Evolutionary conservation across 2,888 invertebrate genomes (phyloP).

Genomic region (Tethea ocularis): DNA sequence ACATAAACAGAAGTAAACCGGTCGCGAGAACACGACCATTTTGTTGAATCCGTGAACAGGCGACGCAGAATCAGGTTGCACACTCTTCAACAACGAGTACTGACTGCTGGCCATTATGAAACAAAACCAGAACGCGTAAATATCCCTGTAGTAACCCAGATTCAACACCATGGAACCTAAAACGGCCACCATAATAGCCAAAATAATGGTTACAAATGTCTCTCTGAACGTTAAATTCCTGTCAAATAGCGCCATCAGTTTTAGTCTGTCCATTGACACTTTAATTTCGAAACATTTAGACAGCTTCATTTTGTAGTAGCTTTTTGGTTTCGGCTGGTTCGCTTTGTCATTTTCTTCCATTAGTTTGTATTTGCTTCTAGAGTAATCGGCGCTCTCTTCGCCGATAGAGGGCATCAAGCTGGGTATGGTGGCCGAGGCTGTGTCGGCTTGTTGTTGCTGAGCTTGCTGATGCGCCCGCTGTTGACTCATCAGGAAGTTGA

Average conservation of each 20-base stretch:
- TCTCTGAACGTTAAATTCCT: slow-evolving; percentile 93
- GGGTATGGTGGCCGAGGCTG: slow-evolving; percentile 60
- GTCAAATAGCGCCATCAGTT: slow-evolving; percentile 96
- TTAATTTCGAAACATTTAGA: slow-evolving; percentile 87
- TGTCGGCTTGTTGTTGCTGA: slow-evolving; percentile 60
- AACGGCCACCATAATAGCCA: slow-evolving; percentile 93
- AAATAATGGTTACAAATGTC: slow-evolving; percentile 90
- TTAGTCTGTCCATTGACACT: slow-evolving; percentile 96
- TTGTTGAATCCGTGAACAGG: slow-evolving; percentile 99
- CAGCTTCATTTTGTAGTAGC: slow-evolving; percentile 90
- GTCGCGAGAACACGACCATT: slow-evolving; percentile 96
- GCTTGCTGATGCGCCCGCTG: slow-evolving; percentile 66
- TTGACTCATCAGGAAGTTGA: slow-evolving; percentile 73
- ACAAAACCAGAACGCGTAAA: slow-evolving; percentile 97
- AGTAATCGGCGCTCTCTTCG: slow-evolving; percentile 82
- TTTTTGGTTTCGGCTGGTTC: slow-evolving; percentile 81
- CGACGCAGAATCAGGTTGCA: slow-evolving; percentile 99
- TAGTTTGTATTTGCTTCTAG: slow-evolving; percentile 83
- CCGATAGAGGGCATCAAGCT: slow-evolving; percentile 80
- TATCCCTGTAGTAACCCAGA: slow-evolving; percentile 94
- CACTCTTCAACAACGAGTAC: slow-evolving; percentile 97
- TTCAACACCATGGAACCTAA: slow-evolving; percentile 93
- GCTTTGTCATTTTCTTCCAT: slow-evolving; percentile 82
- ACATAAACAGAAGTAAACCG: slow-evolving; percentile 96
- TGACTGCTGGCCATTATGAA: slow-evolving; percentile 99